A percentile compares a stretch with the other conserved stretches of the same genome.
These are phyloP conservation scores for Troides helena DNA, from an alignment of 2,888 invertebrate species.

Conservation along the genomic window DNA sequence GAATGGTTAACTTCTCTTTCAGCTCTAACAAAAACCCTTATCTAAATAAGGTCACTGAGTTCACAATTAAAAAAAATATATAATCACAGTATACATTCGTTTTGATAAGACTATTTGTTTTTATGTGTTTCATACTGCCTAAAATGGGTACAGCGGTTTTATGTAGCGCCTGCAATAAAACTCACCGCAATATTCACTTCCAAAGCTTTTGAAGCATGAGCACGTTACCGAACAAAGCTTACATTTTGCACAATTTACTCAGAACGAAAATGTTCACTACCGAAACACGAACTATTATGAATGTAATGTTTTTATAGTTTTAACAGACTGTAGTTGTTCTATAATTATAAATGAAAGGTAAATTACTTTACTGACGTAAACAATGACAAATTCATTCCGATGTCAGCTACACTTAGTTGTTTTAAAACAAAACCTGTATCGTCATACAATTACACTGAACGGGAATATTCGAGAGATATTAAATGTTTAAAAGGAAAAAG, in stretches of 20 bases:
- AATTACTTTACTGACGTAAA: too few relatives aligned
- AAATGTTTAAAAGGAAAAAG: too few relatives aligned
- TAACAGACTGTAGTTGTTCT: not conserved
- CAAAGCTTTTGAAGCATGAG: constrained; percentile 11
- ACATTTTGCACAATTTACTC: constrained; percentile 17
- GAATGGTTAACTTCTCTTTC: too few relatives aligned
- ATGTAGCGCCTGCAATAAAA: constrained; percentile 18
- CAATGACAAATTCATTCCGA: too few relatives aligned
- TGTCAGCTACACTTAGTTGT: too few relatives aligned
- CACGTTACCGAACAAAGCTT: constrained; percentile 17
- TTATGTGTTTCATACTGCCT: not conserved
- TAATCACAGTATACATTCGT: not conserved
- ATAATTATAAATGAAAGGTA: too few relatives aligned
- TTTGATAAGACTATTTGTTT: not conserved
- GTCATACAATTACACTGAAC: too few relatives aligned
- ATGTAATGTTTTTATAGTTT: not conserved
- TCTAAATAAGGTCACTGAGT: not conserved
- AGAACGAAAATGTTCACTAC: constrained; percentile 11
- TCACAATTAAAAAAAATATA: not conserved
- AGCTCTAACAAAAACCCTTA: too few relatives aligned
- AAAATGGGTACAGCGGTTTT: not conserved
- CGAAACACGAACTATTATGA: not conserved
- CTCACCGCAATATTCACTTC: constrained; percentile 19
- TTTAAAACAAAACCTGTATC: too few relatives aligned
- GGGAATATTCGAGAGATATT: too few relatives aligned